These are phyloP conservation scores for Drosophila anomelani DNA, from an alignment of 2,888 invertebrate species.

Conservation along the genomic window DNA sequence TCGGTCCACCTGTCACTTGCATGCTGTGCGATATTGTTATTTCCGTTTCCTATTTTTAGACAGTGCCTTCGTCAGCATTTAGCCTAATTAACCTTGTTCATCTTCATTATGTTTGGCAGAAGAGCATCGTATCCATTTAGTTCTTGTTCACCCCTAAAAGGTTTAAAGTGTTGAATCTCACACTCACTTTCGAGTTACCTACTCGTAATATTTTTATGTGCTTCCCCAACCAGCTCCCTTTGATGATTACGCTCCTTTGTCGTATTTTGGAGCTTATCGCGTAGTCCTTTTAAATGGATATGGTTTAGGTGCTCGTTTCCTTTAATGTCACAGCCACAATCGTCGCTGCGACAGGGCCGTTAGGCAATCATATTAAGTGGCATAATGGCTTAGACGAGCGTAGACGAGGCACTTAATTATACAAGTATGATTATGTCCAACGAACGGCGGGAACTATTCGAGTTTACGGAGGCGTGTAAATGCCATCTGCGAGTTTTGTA, in stretches of 20 bases:
- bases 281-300: conserved; percentile 31
- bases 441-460: conserved; percentile 26
- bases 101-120: neutral
- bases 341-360: conserved; percentile 33
- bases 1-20: neutral
- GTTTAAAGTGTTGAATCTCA: conserved; percentile 13
- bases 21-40: conserved; percentile 21
- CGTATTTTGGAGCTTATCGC: conserved; percentile 35
- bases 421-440: conserved; percentile 34
- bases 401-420: conserved; percentile 46
- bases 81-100: conserved; percentile 34
- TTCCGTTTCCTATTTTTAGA: conserved; percentile 32
- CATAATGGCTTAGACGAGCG: conserved; percentile 15
- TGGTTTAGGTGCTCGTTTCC: conserved; percentile 44
- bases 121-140: neutral
- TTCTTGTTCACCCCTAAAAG: conserved; percentile 1
- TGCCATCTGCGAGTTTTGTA: conserved; percentile 6
- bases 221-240: conserved; percentile 2
- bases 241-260: conserved; percentile 30
- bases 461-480: conserved; percentile 17
- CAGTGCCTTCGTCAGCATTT: neutral
- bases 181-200: conserved; percentile 2
- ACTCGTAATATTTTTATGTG: conserved; percentile 5
- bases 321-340: conserved; percentile 37
- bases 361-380: conserved; percentile 69